Percentiles rank a stretch among this genome's conserved stretches.
Evolutionary conservation across 1,140 invertebrate genomes (phyloP).

Genomic region (Dendrolimus kikuchii): DNA sequence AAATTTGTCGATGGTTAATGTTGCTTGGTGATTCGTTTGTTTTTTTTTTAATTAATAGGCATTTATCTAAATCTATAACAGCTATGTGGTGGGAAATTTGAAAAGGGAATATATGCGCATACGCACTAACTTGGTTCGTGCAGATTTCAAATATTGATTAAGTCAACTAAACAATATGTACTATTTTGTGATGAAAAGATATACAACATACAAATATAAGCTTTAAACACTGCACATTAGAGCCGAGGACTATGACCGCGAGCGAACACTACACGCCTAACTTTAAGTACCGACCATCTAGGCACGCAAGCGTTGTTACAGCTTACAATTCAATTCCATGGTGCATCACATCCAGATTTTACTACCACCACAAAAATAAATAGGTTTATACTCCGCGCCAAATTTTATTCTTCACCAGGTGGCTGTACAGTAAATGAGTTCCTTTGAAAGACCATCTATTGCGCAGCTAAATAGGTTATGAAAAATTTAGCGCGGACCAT

Average conservation of each 20-base stretch:
- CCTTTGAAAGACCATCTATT: too few species aligned
- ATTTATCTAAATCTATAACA: constrained; percentile 47
- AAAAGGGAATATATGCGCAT: constrained; percentile 33
- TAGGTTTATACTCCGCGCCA: too few species aligned
- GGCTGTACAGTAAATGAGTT: too few species aligned
- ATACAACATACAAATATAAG: too few species aligned
- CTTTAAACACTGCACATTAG: too few species aligned
- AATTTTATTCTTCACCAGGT: too few species aligned
- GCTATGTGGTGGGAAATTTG: constrained; percentile 48
- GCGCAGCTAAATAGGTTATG: too few species aligned
- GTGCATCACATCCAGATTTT: constrained; percentile 39
- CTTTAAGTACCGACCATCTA: constrained; percentile 53
- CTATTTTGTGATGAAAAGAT: too few species aligned
- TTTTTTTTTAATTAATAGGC: constrained; percentile 19
- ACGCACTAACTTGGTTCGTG: constrained; percentile 34
- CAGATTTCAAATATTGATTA: background rate
- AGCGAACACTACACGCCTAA: constrained; percentile 42
- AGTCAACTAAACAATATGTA: too few species aligned
- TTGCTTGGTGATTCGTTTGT: too few species aligned
- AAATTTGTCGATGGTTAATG: background rate
- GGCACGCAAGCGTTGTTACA: constrained; percentile 49
- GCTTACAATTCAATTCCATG: constrained; percentile 61
- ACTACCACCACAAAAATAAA: constrained; percentile 1
- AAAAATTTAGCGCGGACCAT: too few species aligned
- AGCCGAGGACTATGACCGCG: constrained; percentile 21